Evolutionary conservation across 2,113 vertebrate species (phyloP).

Genomic region (Crotalus viridis): DNA sequence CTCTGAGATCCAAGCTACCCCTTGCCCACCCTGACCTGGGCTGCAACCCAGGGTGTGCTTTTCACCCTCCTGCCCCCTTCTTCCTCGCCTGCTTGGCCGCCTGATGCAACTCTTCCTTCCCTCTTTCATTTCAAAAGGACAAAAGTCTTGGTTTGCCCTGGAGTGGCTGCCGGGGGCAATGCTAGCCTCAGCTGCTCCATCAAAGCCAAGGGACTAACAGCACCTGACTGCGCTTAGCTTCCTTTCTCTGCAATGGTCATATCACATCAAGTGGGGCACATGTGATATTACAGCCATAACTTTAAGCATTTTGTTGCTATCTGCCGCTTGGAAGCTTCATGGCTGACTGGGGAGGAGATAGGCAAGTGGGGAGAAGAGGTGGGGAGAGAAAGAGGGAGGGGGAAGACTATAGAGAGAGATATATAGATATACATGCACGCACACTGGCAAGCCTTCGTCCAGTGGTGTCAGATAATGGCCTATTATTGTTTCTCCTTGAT

Average conservation of each 20-base stretch:
- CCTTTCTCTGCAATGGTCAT: constrained; percentile 93
- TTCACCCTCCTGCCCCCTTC: background rate
- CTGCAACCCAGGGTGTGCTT: background rate
- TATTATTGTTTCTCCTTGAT: constrained; percentile 87
- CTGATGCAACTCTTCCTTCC: constrained; percentile 35
- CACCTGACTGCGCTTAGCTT: constrained; percentile 97
- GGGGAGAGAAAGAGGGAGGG: background rate
- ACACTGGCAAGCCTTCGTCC: constrained; percentile 81
- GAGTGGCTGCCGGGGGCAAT: constrained; percentile 84
- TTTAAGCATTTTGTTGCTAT: constrained; percentile 83
- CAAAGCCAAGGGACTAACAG: constrained; percentile 89
- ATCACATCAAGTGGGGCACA: constrained; percentile 89
- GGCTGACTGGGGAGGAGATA: constrained; percentile 50
- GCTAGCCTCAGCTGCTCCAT: constrained; percentile 92
- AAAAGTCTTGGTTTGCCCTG: constrained; percentile 82
- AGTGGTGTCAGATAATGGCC: constrained; percentile 88
- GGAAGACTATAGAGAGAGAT: background rate
- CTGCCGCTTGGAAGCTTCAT: constrained; percentile 82
- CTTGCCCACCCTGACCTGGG: background rate
- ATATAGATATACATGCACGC: background rate
- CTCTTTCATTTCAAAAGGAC: constrained; percentile 90
- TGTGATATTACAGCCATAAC: constrained; percentile 87
- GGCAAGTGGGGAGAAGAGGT: background rate
- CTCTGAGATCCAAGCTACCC: constrained; percentile 18
- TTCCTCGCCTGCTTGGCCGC: background rate